These are phyloP conservation scores for Catostomus latipinnis DNA, from an alignment of 2,797 vertebrate species.

Conservation along the genomic window DNA sequence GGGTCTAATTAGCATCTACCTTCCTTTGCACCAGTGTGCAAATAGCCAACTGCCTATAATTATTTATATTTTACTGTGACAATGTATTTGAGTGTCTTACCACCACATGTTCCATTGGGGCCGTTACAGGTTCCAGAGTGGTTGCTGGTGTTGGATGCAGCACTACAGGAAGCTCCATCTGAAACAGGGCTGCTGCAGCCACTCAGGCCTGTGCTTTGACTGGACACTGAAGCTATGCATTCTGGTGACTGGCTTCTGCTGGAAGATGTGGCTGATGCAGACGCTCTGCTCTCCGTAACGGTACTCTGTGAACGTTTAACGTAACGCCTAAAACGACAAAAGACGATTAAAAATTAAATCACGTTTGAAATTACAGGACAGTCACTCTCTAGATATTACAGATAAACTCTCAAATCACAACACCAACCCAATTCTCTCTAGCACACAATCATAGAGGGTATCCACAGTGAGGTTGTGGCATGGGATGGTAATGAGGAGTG, in stretches of 20 bases:
- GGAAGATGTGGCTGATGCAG: conserved; percentile 69
- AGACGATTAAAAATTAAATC: neutral
- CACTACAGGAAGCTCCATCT: conserved; percentile 77
- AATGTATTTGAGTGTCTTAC: conserved; percentile 67
- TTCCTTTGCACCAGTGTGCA: too few relatives aligned
- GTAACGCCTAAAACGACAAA: conserved; percentile 81
- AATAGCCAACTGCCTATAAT: too few relatives aligned
- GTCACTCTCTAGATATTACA: neutral
- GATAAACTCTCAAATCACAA: neutral
- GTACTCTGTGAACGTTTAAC: conserved; percentile 82
- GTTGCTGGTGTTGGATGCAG: conserved; percentile 73
- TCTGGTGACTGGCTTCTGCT: conserved; percentile 76
- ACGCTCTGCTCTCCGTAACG: conserved; percentile 73
- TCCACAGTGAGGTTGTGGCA: conserved; percentile 88
- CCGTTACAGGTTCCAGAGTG: conserved; percentile 83
- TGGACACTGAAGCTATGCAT: conserved; percentile 69
- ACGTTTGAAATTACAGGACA: neutral
- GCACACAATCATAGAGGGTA: conserved; percentile 84
- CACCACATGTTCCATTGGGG: conserved; percentile 84
- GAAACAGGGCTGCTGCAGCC: conserved; percentile 71
- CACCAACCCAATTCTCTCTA: conserved; percentile 88
- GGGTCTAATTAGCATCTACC: too few relatives aligned
- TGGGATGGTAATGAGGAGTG: conserved; percentile 88
- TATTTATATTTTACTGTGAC: neutral
- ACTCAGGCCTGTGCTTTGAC: conserved; percentile 64